A percentile compares a stretch with the other conserved stretches of the same genome.
Conservation (phyloP, 2,888 invertebrate genomes). For the Drosophila prostipennis region DNA sequence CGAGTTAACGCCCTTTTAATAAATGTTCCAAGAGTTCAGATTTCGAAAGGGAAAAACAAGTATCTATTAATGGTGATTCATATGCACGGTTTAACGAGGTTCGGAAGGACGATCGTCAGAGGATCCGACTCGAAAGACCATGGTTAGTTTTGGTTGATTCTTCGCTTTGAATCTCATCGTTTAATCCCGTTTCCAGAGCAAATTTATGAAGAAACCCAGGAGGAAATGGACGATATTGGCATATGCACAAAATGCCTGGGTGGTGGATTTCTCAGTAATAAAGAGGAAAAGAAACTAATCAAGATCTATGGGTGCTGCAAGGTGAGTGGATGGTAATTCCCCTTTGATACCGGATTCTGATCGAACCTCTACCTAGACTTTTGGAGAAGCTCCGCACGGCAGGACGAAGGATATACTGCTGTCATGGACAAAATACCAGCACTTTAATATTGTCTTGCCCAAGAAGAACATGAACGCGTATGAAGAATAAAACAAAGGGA, state of each 20-base stretch:
- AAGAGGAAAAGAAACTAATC: constrained; percentile 1
- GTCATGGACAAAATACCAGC: constrained; percentile 25
- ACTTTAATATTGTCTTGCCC: constrained; percentile 11
- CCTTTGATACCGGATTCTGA: background rate
- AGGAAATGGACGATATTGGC: constrained; percentile 33
- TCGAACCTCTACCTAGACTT: background rate
- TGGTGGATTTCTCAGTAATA: constrained; percentile 29
- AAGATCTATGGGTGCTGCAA: constrained; percentile 31
- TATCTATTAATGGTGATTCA: constrained; percentile 27
- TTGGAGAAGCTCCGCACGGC: constrained; percentile 29
- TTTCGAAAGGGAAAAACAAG: constrained; percentile 12
- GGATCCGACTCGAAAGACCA: constrained; percentile 11
- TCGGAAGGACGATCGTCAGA: constrained; percentile 29
- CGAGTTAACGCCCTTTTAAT: constrained; percentile 22
- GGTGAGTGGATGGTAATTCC: background rate
- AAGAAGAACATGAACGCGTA: background rate
- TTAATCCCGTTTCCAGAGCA: constrained; percentile 4
- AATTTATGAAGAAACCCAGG: constrained; percentile 3
- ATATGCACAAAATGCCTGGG: constrained; percentile 23
- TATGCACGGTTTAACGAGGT: constrained; percentile 21
- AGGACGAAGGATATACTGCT: constrained; percentile 29
- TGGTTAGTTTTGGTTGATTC: constrained; percentile 7
- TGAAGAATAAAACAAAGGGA: background rate
- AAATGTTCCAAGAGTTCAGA: constrained; percentile 21
- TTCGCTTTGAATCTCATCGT: background rate